A percentile compares a stretch with the other conserved stretches of the same genome.
Evolutionary conservation across 2,888 invertebrate genomes (phyloP).

Genomic region (Nymphalis c-album): DNA sequence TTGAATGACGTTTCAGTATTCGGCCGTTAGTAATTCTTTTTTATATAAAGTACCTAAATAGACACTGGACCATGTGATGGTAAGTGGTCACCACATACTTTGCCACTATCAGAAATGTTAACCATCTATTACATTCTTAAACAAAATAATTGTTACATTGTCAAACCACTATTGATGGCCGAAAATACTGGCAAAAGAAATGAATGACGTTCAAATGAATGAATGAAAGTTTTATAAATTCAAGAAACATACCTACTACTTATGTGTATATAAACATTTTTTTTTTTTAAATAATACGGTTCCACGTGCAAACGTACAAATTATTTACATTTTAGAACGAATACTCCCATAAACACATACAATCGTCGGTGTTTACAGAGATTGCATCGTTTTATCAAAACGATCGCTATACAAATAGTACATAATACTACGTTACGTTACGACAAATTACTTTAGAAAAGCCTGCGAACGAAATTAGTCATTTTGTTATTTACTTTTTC

Average conservation of each 20-base stretch:
- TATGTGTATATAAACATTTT: not conserved
- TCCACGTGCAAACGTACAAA: not conserved
- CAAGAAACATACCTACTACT: not conserved
- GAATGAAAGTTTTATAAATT: too few species aligned
- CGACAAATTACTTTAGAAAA: conserved; percentile 5
- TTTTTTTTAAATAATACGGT: conserved; percentile 1
- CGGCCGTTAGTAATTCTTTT: too few species aligned
- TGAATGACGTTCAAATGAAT: too few species aligned
- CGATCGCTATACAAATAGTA: conserved; percentile 5
- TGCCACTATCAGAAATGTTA: too few species aligned
- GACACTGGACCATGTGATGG: too few species aligned
- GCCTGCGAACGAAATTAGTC: not conserved
- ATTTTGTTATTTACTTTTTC: not conserved
- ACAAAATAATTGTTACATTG: too few species aligned
- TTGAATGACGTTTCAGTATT: too few species aligned
- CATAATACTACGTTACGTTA: conserved; percentile 5
- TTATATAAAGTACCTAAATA: too few species aligned
- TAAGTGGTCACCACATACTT: too few species aligned
- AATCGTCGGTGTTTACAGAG: conserved; percentile 1
- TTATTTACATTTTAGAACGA: conserved; percentile 7
- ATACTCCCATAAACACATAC: not conserved
- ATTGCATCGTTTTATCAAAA: conserved; percentile 6
- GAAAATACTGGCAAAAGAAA: too few species aligned
- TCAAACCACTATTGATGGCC: too few species aligned
- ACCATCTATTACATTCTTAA: too few species aligned